These are phyloP conservation scores for Sceloporus undulatus DNA, from an alignment of 2,113 vertebrate genomes.

Conservation along the genomic window DNA sequence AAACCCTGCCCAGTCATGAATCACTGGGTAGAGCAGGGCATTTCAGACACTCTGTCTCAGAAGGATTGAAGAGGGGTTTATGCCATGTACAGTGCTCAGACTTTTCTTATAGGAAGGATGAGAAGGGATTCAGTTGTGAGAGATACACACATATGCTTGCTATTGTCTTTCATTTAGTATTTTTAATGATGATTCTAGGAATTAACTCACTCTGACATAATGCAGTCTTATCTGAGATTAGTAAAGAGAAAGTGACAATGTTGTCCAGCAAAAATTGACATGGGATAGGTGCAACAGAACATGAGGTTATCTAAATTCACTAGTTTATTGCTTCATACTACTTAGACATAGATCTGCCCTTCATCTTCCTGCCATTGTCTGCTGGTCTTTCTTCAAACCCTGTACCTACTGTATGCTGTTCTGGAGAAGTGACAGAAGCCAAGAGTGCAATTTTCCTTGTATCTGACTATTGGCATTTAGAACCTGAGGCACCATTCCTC, in stretches of 20 bases:
- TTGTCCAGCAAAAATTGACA: background rate
- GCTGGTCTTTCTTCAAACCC: background rate
- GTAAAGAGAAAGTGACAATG: background rate
- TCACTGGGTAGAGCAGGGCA: background rate
- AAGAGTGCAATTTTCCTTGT: constrained; percentile 17
- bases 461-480: constrained; percentile 34
- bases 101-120: background rate
- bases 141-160: background rate
- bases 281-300: background rate
- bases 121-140: background rate
- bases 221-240: background rate
- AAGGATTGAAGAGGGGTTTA: background rate
- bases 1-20: background rate
- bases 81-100: background rate
- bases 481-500: constrained; percentile 33
- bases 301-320: background rate
- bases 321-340: background rate
- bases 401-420: background rate
- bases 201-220: background rate
- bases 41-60: background rate
- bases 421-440: background rate
- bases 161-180: background rate
- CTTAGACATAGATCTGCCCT: background rate
- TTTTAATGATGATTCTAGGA: background rate
- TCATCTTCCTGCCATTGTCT: background rate